Base-by-base conservation (phyloP, 2,113 vertebrate species). In the Pluvialis apricaria region DNA sequence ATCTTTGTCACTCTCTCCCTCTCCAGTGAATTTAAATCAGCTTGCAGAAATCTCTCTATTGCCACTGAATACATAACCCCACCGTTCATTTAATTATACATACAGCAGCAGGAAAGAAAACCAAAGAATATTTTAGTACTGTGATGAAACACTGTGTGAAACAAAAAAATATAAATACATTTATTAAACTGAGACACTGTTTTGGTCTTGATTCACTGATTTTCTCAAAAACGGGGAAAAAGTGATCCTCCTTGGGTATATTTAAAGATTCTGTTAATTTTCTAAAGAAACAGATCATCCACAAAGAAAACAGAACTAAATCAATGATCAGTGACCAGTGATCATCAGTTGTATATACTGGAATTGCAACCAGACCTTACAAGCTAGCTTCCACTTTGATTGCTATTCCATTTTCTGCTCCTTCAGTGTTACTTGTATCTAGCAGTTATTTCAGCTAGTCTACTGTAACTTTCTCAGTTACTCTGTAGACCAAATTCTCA, bases 21-120 rank as follows among this genome's bases (percentile, higher is more conserved):
- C n/a, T 90, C 70, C 86, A 72, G 40, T 31, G 71, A 97, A 96
- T 97, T 96, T 86, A 94, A 80, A 94, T 92, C 38, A 93, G 82
- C 51, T 95, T 68, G 38, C 70, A 19, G 42, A 94, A 94, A 96
- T 72, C 71, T 86, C 96, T 71, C 42, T 51, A 19, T 92, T 92
- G 26, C 52, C n/a, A 60, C 51, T 52, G 36, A 93, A 51, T 88
- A 70, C 38, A 91, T 57, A 93, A 80, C 29, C 28, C 44, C 24
- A 80, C 51, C n/a, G 87, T 40, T 90, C 36, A 77, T 29, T 89
- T 76, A n/a, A 94, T 97, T 95, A 91, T 58, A 92, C 54, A 83
- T 73, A 76, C 20, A 91, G 77, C 70, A 93, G 47, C 36, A 84
- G 54, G 42, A 87, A 90, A 62, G 51, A 72, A 95, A 96, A 85